Evolutionary conservation across 2,888 invertebrate species (phyloP).

Genomic region (Callimorpha dominula): DNA sequence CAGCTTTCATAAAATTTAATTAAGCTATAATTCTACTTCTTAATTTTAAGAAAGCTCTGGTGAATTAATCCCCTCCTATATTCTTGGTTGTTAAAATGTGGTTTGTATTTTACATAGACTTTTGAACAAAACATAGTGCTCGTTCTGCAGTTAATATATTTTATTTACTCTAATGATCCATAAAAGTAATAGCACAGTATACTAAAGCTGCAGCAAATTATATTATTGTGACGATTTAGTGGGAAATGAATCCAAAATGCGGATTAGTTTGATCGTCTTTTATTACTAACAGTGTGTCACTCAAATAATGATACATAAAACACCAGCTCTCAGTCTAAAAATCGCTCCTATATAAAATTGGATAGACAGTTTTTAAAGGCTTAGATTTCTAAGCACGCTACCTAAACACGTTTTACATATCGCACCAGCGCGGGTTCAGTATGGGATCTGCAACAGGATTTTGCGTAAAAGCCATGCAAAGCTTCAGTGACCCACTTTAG

Average conservation of each 20-base stretch:
- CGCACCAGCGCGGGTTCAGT: conserved; percentile 18
- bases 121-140: too few species aligned
- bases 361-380: background rate
- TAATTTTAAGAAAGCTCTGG: too few species aligned
- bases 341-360: background rate
- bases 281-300: too few species aligned
- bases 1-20: background rate
- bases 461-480: conserved; percentile 43
- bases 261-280: too few species aligned
- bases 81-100: too few species aligned
- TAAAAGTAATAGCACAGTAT: background rate
- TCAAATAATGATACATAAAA: background rate
- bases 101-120: too few species aligned
- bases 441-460: conserved; percentile 32
- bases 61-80: background rate
- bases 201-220: too few species aligned
- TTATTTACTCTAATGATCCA: background rate
- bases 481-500: conserved; percentile 58
- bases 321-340: background rate
- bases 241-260: too few species aligned
- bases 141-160: too few species aligned
- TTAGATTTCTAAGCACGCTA: background rate
- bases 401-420: conserved; percentile 30
- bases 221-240: background rate
- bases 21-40: too few species aligned